Evolutionary conservation across 1,140 invertebrate genomes (phyloP), one percentile per base, ranked within the genome.

Genomic region (Penaeus japonicus): DNA sequence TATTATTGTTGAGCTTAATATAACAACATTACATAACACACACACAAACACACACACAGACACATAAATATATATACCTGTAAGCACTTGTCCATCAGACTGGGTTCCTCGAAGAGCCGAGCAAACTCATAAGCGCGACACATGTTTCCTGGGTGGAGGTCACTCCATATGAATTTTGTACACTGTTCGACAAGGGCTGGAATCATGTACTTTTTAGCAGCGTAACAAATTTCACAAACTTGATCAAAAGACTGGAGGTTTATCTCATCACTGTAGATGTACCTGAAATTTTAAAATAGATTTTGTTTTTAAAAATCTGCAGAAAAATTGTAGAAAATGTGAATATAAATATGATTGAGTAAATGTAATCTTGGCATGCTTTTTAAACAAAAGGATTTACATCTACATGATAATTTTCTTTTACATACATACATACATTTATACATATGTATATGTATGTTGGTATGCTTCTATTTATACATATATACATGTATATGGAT

Each of bases 121-220:
- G 96, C 96, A 94, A 97, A 97, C 91, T 97, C 96, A 92, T 96
- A 97, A 12, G 96, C 96, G 88, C 96, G 93, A 91, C 96, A 97
- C 12, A 95, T 96, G 93, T 96, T 97, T 89, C 95, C 95, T 0
- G 96, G 94, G 89, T 95, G 94, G 1, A 97, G 92, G 92, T 97
- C 96, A 1, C 95, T 95, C 95, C 96, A 96, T 47, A 97, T 93
- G 92, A 95, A 97, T 85, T 95, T 94, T 0, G 96, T 96, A 91
- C 96, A 97, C 91, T 96, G 94, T 87, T 96, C 95, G 0, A 97
- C 95, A 7, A 97, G 93, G 92, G 95, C 94, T 1, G 96, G 96
- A 27, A 97, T 91, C 95, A 97, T 96, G 91, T 97, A 97, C 91
- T 97, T 97, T 91, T 97, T 97, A 20, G 96, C 96, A 84, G 96